Conservation (phyloP, 2,113 vertebrate genomes). For the crab-eating macaque (Macaca fascicularis) region T2T-MFA8v1.1 NC_088395.1:104885501-104886000, state of each 20-base stretch:
- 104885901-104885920: neutral
- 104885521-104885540: neutral
- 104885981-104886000: neutral
- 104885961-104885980: neutral
- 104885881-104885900: neutral
- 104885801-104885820: neutral
- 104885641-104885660: neutral
- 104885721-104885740: neutral
- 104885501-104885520: slow-evolving; percentile 9
- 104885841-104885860: neutral
- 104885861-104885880: neutral
- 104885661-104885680: neutral
- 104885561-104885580: neutral
- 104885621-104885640: neutral
- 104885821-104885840: neutral
- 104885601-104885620: neutral
- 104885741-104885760: neutral
- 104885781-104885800: neutral
- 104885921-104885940: neutral
- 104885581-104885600: neutral
- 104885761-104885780: neutral
- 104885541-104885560: neutral
- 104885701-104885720: neutral
- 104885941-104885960: neutral
- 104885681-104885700: neutral